Base-by-base conservation (phyloP, 2,888 invertebrate species). In the Brenthis ino region DNA sequence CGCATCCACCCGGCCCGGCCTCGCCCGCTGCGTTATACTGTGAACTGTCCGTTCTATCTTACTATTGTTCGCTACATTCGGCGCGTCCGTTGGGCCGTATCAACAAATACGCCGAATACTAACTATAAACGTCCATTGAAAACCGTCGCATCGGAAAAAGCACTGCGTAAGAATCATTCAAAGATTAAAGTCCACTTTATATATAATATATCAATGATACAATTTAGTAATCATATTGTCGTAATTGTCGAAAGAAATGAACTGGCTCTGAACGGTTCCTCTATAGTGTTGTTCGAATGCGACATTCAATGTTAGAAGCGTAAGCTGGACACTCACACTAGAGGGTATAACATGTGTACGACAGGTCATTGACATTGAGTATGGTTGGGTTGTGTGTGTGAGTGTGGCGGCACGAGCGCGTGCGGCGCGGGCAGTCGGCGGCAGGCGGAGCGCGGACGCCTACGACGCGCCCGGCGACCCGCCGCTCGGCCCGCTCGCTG, bases 381-480 rank as follows among this genome's bases (percentile, higher is more conserved):
- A 43, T 43, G 8, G 37, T 43, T 43, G 37, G 8, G 37, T 43
- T 43, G 37, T 8, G 37, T 37, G 51, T 16, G 51, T 53, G n/a
- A 8, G 55, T 28, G 55, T 13, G 58, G 48, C 1, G 28, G 4
- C 28, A 4, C 28, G 28, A 28, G 28, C 28, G 28, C 28, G 28
- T 28, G 60, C 20, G 57, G 57, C n/a, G 60, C 14, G 60, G 13
- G 57, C 65, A 57, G 47, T 51, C 8, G 57, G 57, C 53, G 64
- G 73, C 65, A 56, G 71, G 67, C 71, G 72, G 43, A 68, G 69
- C 68, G 69, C 73, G 54, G 68, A 70, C 84, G 58, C 73, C 84
- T 86, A 87, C 85, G 87, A 85, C 74, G 85, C 85, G 80, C 81
- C 80, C 72, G 84, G 80, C 60, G 83, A 80, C 55, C 80, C 84